These are phyloP conservation scores for Melanargia galathea DNA, from an alignment of 2,888 invertebrate genomes.

Conservation along the genomic window DNA sequence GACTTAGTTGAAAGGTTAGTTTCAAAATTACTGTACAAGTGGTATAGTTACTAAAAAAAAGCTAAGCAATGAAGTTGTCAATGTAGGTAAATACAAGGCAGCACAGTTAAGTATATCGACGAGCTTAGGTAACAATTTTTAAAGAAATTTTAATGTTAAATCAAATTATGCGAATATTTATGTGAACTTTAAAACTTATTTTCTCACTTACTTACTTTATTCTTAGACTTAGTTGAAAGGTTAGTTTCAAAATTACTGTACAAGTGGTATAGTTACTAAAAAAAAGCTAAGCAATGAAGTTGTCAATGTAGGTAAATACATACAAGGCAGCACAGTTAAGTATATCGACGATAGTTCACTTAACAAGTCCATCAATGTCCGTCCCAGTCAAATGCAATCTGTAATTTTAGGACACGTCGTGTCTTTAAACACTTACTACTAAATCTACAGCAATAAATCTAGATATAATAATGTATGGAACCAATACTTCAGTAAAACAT, in stretches of 20 bases:
- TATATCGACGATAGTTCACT: neutral
- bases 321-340: neutral
- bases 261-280: neutral
- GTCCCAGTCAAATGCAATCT: slow-evolving; percentile 11
- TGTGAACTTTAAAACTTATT: no score
- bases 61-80: neutral
- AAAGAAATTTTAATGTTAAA: slow-evolving; percentile 29
- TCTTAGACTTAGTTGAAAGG: neutral
- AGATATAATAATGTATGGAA: neutral
- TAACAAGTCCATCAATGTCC: slow-evolving; percentile 15
- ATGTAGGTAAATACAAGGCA: neutral
- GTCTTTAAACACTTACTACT: neutral
- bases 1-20: neutral
- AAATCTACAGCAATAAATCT: no score
- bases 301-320: neutral
- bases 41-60: neutral
- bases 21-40: neutral
- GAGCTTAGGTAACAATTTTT: slow-evolving; percentile 49
- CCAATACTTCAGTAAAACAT: neutral
- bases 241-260: neutral
- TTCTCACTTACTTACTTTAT: neutral
- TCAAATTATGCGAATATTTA: no score
- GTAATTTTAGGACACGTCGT: neutral
- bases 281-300: no score
- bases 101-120: neutral